phyloP scores from a whole-genome alignment of 2,888 invertebrate species.

The Caenorhabditis sp. region DNA sequence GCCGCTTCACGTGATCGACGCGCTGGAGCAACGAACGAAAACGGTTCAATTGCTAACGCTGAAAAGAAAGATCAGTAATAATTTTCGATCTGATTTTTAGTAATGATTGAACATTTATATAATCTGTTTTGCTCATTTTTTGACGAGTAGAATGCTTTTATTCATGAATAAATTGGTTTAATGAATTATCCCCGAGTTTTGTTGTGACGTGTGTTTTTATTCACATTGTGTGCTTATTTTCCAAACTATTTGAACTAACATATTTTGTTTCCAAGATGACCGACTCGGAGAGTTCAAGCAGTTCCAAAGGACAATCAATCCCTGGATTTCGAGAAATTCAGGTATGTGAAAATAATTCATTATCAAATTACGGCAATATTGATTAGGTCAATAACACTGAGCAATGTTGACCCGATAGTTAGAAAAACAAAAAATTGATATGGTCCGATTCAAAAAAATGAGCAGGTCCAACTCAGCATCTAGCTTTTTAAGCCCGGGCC shows the following conservation, averaged over 20 bases:
- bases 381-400: too few relatives aligned
- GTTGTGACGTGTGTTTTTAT: background rate
- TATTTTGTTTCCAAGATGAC: background rate
- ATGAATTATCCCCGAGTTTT: background rate
- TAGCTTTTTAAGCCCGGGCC: too few relatives aligned
- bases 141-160: background rate
- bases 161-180: background rate
- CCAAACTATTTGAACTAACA: background rate
- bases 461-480: too few relatives aligned
- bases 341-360: background rate
- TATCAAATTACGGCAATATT: too few relatives aligned
- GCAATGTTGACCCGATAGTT: too few relatives aligned
- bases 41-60: slow-evolving; percentile 56
- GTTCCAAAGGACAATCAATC: background rate
- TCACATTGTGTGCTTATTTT: background rate
- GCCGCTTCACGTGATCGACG: slow-evolving; percentile 53
- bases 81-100: background rate
- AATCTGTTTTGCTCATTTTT: background rate
- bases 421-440: too few relatives aligned
- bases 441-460: too few relatives aligned
- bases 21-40: slow-evolving; percentile 54
- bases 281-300: background rate
- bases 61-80: slow-evolving; percentile 64
- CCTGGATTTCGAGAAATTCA: background rate
- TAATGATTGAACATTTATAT: background rate